These are phyloP conservation scores for Geotrupes spiniger DNA, from an alignment of 2,888 invertebrate genomes.

Conservation along the genomic window DNA sequence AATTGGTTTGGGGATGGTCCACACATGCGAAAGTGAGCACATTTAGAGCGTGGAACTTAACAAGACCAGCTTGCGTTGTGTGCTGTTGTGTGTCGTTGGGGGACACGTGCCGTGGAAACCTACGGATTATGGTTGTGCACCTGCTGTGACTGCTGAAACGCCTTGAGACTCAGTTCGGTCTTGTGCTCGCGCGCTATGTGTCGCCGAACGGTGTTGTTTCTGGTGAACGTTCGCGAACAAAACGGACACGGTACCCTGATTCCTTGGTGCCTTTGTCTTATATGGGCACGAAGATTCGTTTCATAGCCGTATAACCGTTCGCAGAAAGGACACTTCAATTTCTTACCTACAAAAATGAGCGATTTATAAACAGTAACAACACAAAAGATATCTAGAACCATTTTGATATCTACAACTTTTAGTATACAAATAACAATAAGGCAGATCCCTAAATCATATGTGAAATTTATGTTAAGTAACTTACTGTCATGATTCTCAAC, in stretches of 20 bases:
- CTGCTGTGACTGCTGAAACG: conserved; percentile 58
- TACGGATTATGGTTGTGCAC: conserved; percentile 65
- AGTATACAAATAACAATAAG: too few species aligned
- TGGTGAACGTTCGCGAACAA: conserved; percentile 86
- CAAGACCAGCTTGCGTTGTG: conserved; percentile 42
- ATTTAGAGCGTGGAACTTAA: conserved; percentile 27
- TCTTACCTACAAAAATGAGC: conserved; percentile 63
- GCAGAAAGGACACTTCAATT: conserved; percentile 89
- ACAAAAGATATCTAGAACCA: too few species aligned
- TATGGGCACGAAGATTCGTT: conserved; percentile 88
- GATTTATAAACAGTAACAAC: conserved; percentile 1
- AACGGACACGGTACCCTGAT: conserved; percentile 89
- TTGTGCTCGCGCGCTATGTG: conserved; percentile 90
- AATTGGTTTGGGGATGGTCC: conserved; percentile 8
- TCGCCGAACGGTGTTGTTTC: conserved; percentile 87
- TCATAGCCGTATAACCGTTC: conserved; percentile 90
- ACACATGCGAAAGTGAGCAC: conserved; percentile 10
- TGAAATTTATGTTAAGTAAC: neutral
- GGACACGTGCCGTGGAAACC: conserved; percentile 33
- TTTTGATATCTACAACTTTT: too few species aligned
- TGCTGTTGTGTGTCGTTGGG: conserved; percentile 23
- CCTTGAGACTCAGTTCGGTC: conserved; percentile 66
- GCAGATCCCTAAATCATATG: too few species aligned
- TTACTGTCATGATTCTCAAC: too few species aligned
- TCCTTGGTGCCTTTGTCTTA: conserved; percentile 87